These are phyloP conservation scores for Tetheella fluctuosa DNA, from an alignment of 2,888 invertebrate genomes.

Conservation along the genomic window DNA sequence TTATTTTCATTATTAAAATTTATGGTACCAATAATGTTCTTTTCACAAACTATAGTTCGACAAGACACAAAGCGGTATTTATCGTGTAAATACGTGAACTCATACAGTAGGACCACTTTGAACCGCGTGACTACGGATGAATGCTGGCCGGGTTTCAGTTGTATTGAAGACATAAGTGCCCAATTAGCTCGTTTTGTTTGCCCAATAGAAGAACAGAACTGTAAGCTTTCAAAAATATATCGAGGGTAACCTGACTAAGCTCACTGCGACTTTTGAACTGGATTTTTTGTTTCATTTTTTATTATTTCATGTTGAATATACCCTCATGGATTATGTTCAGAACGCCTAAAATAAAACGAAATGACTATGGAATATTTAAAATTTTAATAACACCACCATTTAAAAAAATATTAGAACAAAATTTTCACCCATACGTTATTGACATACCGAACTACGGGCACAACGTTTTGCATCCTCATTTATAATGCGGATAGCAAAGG, in stretches of 20 bases:
- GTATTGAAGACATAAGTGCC: conserved; percentile 50
- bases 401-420: too few species aligned
- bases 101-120: neutral
- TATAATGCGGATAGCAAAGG: too few species aligned
- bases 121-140: neutral
- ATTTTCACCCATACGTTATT: too few species aligned
- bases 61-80: neutral
- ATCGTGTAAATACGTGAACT: too few species aligned
- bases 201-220: conserved; percentile 27
- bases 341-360: too few species aligned
- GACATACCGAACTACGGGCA: too few species aligned
- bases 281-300: neutral
- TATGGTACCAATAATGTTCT: too few species aligned
- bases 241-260: conserved; percentile 17
- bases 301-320: neutral
- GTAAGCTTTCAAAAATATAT: conserved; percentile 38
- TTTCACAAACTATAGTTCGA: neutral
- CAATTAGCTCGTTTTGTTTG: conserved; percentile 55
- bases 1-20: too few species aligned
- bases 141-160: conserved; percentile 24
- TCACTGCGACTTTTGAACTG: neutral
- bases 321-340: too few species aligned
- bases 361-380: too few species aligned
- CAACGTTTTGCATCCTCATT: too few species aligned
- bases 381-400: too few species aligned